phyloP scores from a whole-genome alignment of 1,140 invertebrate genomes.

The Drosophila kurseongensis region DNA sequence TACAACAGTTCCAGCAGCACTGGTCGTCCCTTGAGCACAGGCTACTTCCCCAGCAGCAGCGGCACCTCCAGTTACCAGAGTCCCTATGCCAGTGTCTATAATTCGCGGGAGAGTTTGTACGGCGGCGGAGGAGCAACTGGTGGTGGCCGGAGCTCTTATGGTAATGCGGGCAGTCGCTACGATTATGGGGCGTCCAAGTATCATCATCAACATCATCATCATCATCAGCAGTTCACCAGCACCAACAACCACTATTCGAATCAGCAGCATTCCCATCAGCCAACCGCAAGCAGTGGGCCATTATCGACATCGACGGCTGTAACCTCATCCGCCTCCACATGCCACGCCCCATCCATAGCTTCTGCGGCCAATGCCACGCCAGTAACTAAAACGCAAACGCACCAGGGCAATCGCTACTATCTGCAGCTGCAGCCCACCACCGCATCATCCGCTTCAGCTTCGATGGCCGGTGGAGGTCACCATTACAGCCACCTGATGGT shows the following conservation, averaged over 20 bases:
- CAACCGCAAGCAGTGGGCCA: constrained; percentile 17
- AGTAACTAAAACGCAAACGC: constrained; percentile 40
- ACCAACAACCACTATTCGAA: constrained; percentile 47
- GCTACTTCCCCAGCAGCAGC: constrained; percentile 64
- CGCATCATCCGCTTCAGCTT: constrained; percentile 13
- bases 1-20: constrained; percentile 59
- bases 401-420: constrained; percentile 62
- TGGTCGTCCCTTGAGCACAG: constrained; percentile 71
- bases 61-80: constrained; percentile 66
- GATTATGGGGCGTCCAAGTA: constrained; percentile 64
- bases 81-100: constrained; percentile 78
- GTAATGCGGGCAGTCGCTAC: constrained; percentile 58
- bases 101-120: constrained; percentile 79
- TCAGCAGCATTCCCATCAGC: constrained; percentile 34
- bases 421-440: constrained; percentile 45
- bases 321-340: constrained; percentile 53
- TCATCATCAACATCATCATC: constrained; percentile 36
- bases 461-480: constrained; percentile 18
- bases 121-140: constrained; percentile 41
- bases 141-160: constrained; percentile 36
- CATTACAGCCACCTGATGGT: constrained; percentile 64
- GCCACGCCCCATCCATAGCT: constrained; percentile 39
- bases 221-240: constrained; percentile 39
- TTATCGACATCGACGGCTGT: constrained; percentile 7
- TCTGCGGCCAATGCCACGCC: constrained; percentile 27